Evolutionary conservation across 1,140 invertebrate genomes (phyloP).

Genomic region (Listronotus bonariensis): DNA sequence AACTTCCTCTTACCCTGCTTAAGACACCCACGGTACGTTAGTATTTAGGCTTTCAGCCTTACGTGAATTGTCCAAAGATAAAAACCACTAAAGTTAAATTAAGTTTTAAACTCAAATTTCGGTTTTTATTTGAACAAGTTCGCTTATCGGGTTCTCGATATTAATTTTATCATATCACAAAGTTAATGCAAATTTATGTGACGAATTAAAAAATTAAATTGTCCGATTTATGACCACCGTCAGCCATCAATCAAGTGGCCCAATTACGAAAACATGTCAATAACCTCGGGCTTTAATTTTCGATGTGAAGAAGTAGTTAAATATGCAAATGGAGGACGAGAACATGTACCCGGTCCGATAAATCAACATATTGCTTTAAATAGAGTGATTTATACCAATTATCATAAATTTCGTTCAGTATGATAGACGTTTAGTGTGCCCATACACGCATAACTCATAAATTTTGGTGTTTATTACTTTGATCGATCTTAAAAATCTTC

Average conservation of each 20-base stretch:
- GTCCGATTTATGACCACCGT: slow-evolving; percentile 26
- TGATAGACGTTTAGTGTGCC: slow-evolving; percentile 32
- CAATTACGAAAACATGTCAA: slow-evolving; percentile 37
- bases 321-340: slow-evolving; percentile 29
- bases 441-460: slow-evolving; percentile 29
- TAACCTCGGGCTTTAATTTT: slow-evolving; percentile 35
- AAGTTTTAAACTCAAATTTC: too few relatives aligned
- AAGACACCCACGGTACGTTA: too few relatives aligned
- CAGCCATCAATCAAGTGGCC: slow-evolving; percentile 34
- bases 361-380: slow-evolving; percentile 41
- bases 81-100: too few relatives aligned
- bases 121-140: too few relatives aligned
- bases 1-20: too few relatives aligned
- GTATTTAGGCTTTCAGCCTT: too few relatives aligned
- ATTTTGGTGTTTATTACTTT: slow-evolving; percentile 23
- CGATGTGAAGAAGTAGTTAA: slow-evolving; percentile 34
- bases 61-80: too few relatives aligned
- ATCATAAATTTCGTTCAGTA: slow-evolving; percentile 35
- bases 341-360: slow-evolving; percentile 28
- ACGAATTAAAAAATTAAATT: slow-evolving; percentile 24
- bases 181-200: slow-evolving; percentile 20
- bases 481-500: slow-evolving; percentile 10
- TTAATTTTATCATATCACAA: slow-evolving; percentile 10
- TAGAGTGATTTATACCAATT: slow-evolving; percentile 41
- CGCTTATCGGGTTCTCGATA: too few relatives aligned